Evolutionary conservation across 2,888 invertebrate genomes (phyloP).

Genomic region (Ormyrus rosae): DNA sequence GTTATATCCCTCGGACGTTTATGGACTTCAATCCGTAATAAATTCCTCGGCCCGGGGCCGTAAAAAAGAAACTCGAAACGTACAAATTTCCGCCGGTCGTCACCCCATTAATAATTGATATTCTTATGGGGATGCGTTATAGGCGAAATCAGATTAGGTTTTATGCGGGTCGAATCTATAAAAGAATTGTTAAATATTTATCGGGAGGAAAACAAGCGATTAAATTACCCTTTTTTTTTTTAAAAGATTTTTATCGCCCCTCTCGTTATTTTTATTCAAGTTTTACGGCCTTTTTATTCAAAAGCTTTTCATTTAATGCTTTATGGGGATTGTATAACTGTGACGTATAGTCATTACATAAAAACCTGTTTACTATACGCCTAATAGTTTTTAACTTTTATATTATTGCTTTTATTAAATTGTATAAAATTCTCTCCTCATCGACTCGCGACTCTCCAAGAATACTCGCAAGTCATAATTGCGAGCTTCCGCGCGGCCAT

Average conservation of each 20-base stretch:
- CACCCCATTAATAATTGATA: conserved; percentile 57
- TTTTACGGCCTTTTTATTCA: conserved; percentile 10
- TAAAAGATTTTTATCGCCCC: background rate
- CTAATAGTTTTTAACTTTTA: too few relatives aligned
- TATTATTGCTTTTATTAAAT: too few relatives aligned
- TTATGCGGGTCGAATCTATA: conserved; percentile 35
- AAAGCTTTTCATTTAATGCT: conserved; percentile 21
- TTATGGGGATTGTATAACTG: background rate
- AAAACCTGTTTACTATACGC: too few relatives aligned
- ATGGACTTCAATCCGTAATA: conserved; percentile 57
- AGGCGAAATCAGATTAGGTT: conserved; percentile 40
- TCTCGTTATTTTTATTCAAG: conserved; percentile 15
- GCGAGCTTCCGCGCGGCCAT: too few relatives aligned
- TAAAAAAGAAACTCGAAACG: conserved; percentile 51
- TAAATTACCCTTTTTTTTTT: conserved; percentile 6
- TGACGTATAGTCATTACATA: too few relatives aligned
- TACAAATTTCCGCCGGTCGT: conserved; percentile 51
- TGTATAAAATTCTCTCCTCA: too few relatives aligned
- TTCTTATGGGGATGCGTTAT: conserved; percentile 12
- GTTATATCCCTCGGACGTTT: conserved; percentile 51
- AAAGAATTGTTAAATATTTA: conserved; percentile 52
- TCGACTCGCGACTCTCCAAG: too few relatives aligned
- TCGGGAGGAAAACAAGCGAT: conserved; percentile 32
- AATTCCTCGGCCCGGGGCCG: conserved; percentile 36
- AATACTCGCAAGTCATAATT: too few relatives aligned